phyloP scores from a whole-genome alignment of 1,140 invertebrate species.

The Drosophila nasuta region DNA sequence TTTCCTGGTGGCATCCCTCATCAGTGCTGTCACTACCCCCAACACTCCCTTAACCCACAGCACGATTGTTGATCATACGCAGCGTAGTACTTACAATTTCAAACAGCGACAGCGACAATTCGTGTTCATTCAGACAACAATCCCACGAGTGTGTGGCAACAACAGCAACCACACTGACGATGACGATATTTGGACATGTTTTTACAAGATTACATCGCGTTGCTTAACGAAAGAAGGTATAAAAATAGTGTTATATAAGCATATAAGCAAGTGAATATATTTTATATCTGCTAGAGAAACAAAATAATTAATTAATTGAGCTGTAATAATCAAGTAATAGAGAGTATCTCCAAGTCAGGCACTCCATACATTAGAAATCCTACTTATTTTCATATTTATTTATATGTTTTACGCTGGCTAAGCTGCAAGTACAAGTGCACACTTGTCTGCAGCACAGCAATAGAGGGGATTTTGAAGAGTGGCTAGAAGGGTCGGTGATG shows the following conservation, averaged over 20 bases:
- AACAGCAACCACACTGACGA: constrained; percentile 28
- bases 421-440: constrained; percentile 77
- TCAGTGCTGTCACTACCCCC: neutral
- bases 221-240: neutral
- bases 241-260: no score
- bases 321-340: no score
- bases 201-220: constrained; percentile 5
- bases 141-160: neutral
- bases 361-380: neutral
- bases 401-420: constrained; percentile 64
- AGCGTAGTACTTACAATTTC: constrained; percentile 56
- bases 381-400: constrained; percentile 55
- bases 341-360: neutral
- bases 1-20: neutral
- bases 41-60: constrained; percentile 4
- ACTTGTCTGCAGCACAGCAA: constrained; percentile 64
- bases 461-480: constrained; percentile 4
- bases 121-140: constrained; percentile 8
- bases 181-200: constrained; percentile 47
- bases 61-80: constrained; percentile 52
- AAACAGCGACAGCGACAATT: constrained; percentile 34
- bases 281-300: no score
- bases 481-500: neutral
- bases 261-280: no score
- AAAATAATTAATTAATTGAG: no score